Base-by-base conservation (phyloP, 2,888 invertebrate genomes). In the Scrobipalpa costella region DNA sequence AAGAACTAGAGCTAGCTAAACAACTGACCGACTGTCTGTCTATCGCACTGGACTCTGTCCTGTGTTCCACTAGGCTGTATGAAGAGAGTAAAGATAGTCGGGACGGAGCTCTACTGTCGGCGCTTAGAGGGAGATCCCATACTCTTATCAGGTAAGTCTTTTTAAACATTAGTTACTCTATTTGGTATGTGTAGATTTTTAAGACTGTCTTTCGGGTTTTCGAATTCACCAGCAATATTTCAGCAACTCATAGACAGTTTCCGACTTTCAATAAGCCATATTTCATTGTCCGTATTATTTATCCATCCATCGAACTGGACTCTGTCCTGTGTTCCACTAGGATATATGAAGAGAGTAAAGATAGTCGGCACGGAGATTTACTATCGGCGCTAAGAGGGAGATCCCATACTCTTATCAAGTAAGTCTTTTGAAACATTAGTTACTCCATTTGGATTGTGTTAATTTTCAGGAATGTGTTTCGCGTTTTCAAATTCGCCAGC, bases 381-480 rank as follows among this genome's bases (percentile, higher is more conserved):
- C 71, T 82, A n/a, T 61, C 67, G 11, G 63, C 66, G 0, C 64
- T 84, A 62, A 73, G 86, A 64, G 74, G 63, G 13, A 77, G 90
- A 13, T 84, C 81, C 0, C 88, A 88, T 49, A 73, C 76, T 34
- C 69, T 88, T 5, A 84, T 89, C 74, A 86, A 86, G 89, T 90
- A 49, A 81, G 85, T 34, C 27, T n/a, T n/a, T 27, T 27, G 5
- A 27, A 27, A 27, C 27, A 27, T n/a, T n/a, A n/a, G n/a, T 27
- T 27, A 27, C 27, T 27, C 27, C 5, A 27, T 27, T 27, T 27
- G 27, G 27, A 3, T 3, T 27, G 27, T 27, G 5, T 27, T 3
- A 5, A 27, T 27, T 27, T 27, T 27, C 5, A 2, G 5, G 27
- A 27, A 27, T 27, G 27, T 5, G 2, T 27, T 27, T 27, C 27